Conservation (phyloP, 1,140 invertebrate species). For the Trissolcus basalis region DNA sequence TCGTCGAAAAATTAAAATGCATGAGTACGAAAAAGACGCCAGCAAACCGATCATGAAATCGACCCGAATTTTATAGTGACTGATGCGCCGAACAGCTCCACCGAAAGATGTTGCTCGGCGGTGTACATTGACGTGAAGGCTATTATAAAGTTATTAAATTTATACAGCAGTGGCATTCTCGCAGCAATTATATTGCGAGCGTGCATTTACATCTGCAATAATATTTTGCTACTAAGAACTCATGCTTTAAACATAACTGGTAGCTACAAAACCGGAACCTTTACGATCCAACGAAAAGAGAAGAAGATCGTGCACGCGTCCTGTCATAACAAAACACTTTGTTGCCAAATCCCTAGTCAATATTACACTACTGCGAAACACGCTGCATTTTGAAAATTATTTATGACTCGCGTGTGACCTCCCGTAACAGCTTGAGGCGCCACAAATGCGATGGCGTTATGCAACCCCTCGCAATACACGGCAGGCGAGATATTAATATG, state of each 20-base stretch:
- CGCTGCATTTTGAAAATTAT: conserved; percentile 39
- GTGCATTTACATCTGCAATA: conserved; percentile 64
- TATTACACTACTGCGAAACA: no score
- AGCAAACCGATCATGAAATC: no score
- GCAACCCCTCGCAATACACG: conserved; percentile 26
- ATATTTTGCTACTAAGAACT: conserved; percentile 19
- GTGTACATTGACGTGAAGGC: conserved; percentile 42
- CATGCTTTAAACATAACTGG: conserved; percentile 66
- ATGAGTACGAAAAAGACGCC: no score
- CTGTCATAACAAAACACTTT: no score
- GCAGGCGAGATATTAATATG: conserved; percentile 22
- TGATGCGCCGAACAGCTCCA: no score
- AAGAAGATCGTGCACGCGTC: no score
- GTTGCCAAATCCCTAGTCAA: no score
- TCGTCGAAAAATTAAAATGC: no score
- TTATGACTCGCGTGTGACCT: conserved; percentile 18
- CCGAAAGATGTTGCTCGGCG: no score
- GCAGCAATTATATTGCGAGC: conserved; percentile 69
- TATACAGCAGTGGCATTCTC: conserved; percentile 65
- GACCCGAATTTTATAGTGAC: no score
- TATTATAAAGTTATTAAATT: conserved; percentile 67
- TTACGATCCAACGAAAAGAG: conserved; percentile 60
- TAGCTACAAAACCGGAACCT: conserved; percentile 64
- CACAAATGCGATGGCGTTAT: conserved; percentile 26
- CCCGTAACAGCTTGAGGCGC: conserved; percentile 2